Base-by-base conservation (phyloP, 2,113 vertebrate species). In the Dendropsophus ebraccatus region DNA sequence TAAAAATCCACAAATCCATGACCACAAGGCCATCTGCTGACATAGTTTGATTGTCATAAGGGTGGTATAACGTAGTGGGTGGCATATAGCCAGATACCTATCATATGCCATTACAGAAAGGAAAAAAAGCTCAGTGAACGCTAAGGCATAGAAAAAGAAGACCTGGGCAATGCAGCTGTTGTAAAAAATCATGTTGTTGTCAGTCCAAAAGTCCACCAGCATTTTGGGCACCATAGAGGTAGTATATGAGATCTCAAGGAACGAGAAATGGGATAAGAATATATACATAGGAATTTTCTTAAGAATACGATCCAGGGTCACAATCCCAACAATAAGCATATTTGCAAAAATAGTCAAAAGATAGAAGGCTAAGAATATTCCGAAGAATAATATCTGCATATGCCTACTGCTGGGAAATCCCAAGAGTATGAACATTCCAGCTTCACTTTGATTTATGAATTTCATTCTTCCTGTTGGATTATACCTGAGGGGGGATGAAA, bases 71-170 rank as follows among this genome's bases (percentile, higher is more conserved):
- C 49, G 62, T 41, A 86, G n/a, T 45, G 84, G 84, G 9, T 80
- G 60, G 35, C 75, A 86, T 79, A 86, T 79, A 45, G 84, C 84
- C 10, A 80, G 56, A n/a, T 56, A 86, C 47, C 84, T 70, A 35
- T 86, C 84, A 72, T 80, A 86, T 80, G 75, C 47, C 75, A 86
- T 86, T 2, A 80, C 76, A 35, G 76, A 65, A 37, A 86, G 76
- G 17, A 86, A 86, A 77, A 79, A 79, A 2, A 86, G 84, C n/a
- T 86, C 84, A 80, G 84, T 86, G 21, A 86, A 37, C 23, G 75
- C 84, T 25, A 86, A 49, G 21, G 84, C 84, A 70, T 72, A 80
- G 50, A 86, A 86, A 62, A 86, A 80, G 32, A 80, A 86, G 32
- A 80, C 79, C 49, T 86, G 84, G 4, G 49, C 19, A 70, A 86